phyloP scores from a whole-genome alignment of 2,888 invertebrate species.

The Parthenolecanium corni region DNA sequence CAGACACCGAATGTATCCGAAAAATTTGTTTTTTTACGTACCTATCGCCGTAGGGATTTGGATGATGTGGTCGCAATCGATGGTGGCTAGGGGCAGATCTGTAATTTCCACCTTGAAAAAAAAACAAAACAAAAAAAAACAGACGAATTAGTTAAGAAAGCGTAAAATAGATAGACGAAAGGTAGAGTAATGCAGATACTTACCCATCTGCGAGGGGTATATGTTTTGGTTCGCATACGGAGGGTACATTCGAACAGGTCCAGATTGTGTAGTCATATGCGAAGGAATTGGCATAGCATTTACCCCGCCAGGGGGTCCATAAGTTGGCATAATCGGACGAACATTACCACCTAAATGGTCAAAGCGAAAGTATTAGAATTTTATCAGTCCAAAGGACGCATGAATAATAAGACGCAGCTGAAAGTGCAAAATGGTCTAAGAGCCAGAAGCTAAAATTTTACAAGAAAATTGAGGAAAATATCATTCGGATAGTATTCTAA shows the following conservation, averaged over 20 bases:
- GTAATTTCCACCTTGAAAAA: not conserved
- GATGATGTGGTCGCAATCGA: not conserved
- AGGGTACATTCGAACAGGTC: constrained; percentile 1
- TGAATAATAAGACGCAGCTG: no score
- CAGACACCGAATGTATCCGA: no score
- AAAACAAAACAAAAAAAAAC: not conserved
- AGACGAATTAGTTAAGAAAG: no score
- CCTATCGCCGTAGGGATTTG: not conserved
- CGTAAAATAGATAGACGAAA: no score
- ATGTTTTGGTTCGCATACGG: not conserved
- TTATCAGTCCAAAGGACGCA: not conserved
- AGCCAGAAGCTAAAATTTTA: no score
- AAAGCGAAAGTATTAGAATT: not conserved
- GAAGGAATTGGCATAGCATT: constrained; percentile 15
- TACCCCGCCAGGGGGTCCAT: constrained; percentile 8
- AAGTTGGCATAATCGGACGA: constrained; percentile 13
- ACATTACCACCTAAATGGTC: not conserved
- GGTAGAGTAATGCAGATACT: no score
- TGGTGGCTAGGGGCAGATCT: not conserved
- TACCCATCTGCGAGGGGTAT: constrained; percentile 16
- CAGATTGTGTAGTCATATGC: constrained; percentile 6
- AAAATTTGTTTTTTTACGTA: constrained; percentile 12
- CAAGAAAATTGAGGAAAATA: no score
- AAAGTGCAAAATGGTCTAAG: no score
- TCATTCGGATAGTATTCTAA: no score